Conservation (phyloP, 1,140 invertebrate genomes). For the Chymomyza costata region DNA sequence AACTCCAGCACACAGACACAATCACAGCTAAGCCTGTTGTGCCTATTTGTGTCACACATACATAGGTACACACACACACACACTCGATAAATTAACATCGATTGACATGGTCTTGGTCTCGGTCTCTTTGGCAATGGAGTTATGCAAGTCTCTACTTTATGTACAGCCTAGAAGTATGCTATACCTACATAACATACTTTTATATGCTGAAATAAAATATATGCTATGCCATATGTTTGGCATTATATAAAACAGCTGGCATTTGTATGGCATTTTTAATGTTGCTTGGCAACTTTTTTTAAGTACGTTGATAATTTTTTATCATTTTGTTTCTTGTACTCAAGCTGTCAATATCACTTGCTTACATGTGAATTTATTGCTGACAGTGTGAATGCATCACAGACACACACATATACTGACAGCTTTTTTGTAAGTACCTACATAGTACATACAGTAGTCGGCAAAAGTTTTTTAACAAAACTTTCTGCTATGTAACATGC, state of each 20-base stretch:
- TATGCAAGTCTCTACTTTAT: too few relatives aligned
- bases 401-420: too few relatives aligned
- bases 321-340: constrained; percentile 39
- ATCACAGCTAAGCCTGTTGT: constrained; percentile 5
- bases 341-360: constrained; percentile 66
- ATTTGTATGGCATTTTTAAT: constrained; percentile 36
- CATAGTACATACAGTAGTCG: too few relatives aligned
- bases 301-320: constrained; percentile 69
- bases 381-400: constrained; percentile 63
- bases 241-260: constrained; percentile 35
- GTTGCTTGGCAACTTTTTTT: constrained; percentile 45
- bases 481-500: too few relatives aligned
- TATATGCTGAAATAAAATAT: too few relatives aligned
- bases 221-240: too few relatives aligned
- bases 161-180: too few relatives aligned
- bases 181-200: too few relatives aligned
- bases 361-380: constrained; percentile 69
- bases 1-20: constrained; percentile 21
- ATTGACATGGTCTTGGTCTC: constrained; percentile 40
- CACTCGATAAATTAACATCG: constrained; percentile 61
- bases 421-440: too few relatives aligned
- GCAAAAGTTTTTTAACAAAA: too few relatives aligned
- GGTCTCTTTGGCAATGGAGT: too few relatives aligned
- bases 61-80: constrained; percentile 11
- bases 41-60: constrained; percentile 33